Base-by-base conservation (phyloP, 2,113 vertebrate genomes). In the Ailuropoda melanoleuca region DNA sequence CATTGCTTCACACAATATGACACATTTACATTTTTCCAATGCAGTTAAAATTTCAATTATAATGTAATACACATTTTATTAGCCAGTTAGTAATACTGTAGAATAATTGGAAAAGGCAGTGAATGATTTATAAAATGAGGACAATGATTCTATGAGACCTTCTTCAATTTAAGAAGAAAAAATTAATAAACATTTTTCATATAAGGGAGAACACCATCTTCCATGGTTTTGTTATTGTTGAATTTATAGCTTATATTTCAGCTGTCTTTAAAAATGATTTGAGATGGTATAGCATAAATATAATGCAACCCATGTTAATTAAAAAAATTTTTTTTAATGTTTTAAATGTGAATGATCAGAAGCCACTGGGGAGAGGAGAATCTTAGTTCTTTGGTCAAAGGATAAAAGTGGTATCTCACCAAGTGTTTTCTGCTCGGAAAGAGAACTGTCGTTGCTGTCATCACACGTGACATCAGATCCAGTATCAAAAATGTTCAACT, bases 31-130 rank as follows among this genome's bases (percentile, higher is more conserved):
- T 95, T 92, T 96, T 95, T 77, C n/a, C 50, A 92, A 31, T 19
- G 34, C 23, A 75, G 55, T 95, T 96, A 95, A 75, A 31, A 93
- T 86, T 95, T 96, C 72, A 95, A 96, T 96, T 95, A 88, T 37
- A 82, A 80, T 87, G n/a, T 31, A 94, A 90, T 68, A 88, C 62
- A 97, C 89, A 37, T 75, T 93, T 87, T 58, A 93, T 93, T 80
- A 78, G n/a, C 78, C 37, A 53, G 83, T 95, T 90, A 95, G 31
- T 91, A 93, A 94, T 89, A 75, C 31, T 74, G 1, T 64, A 90
- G 66, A 78, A 68, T 82, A 96, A 96, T 39, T 83, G 43, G 56
- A 97, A 84, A 39, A 91, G n/a, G 9, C 24, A 92, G 23, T 26
- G 29, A 94, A 37, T 72, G n/a, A 89, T 84, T 83, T 96, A 84